Percentiles rank a stretch among this genome's conserved stretches.
Evolutionary conservation across 2,888 invertebrate species (phyloP).

Genomic region (Eledona agricola): DNA sequence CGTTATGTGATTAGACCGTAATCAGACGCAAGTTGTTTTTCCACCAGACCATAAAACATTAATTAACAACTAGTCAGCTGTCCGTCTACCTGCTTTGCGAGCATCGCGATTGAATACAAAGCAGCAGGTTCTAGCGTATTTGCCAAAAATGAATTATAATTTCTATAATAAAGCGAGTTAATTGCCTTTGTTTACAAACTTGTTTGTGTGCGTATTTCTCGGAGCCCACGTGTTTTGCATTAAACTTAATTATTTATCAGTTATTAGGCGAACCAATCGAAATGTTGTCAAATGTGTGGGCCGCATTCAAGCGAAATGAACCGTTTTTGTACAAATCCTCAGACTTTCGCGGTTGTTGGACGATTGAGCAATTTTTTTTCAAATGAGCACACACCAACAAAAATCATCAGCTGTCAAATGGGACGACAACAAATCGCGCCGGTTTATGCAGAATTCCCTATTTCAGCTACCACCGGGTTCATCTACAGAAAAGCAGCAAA

Average conservation of each 20-base stretch:
- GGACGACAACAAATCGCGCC: conserved; percentile 16
- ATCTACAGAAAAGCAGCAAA: conserved; percentile 3
- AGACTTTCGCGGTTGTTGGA: neutral
- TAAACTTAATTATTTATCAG: conserved; percentile 35
- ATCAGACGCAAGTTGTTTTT: conserved; percentile 28
- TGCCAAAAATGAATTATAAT: conserved; percentile 34
- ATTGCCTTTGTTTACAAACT: conserved; percentile 37
- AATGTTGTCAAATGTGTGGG: conserved; percentile 15
- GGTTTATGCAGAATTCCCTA: conserved; percentile 2
- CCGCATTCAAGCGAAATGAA: conserved; percentile 1
- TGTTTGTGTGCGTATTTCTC: conserved; percentile 22
- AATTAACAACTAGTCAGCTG: conserved; percentile 29
- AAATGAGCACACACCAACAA: conserved; percentile 17
- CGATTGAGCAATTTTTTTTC: conserved; percentile 15
- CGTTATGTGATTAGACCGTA: conserved; percentile 21
- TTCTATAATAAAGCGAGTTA: conserved; percentile 25
- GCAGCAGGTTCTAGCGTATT: conserved; percentile 19
- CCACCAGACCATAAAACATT: conserved; percentile 36
- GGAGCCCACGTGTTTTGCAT: conserved; percentile 31
- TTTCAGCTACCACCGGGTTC: conserved; percentile 2
- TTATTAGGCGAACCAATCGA: conserved; percentile 19
- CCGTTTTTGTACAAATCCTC: neutral
- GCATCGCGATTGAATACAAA: conserved; percentile 19
- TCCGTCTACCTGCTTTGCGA: conserved; percentile 13
- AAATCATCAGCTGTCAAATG: conserved; percentile 26